These are phyloP conservation scores for Galeruca laticollis DNA, from an alignment of 2,888 invertebrate genomes.

Conservation along the genomic window DNA sequence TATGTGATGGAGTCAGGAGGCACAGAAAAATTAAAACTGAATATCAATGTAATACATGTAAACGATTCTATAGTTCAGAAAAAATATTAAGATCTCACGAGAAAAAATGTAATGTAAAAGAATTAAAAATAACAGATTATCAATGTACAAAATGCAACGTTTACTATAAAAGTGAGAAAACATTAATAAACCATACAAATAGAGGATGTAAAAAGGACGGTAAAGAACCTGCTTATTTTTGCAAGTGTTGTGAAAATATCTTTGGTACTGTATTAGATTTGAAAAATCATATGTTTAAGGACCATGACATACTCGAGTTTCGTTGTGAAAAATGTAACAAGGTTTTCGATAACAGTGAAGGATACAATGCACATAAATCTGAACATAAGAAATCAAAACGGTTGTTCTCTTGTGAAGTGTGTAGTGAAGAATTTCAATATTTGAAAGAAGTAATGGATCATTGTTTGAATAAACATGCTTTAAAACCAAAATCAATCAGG, in stretches of 20 bases:
- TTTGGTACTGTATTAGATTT: constrained; percentile 37
- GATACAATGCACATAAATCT: constrained; percentile 35
- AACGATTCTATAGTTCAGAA: constrained; percentile 48
- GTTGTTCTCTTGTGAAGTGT: constrained; percentile 53
- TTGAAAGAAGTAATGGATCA: constrained; percentile 55
- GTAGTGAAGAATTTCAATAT: constrained; percentile 49
- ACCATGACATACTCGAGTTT: constrained; percentile 37
- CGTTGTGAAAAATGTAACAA: constrained; percentile 40
- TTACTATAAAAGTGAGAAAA: constrained; percentile 40
- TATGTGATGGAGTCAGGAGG: constrained; percentile 44
- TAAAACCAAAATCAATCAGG: constrained; percentile 53
- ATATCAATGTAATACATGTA: constrained; percentile 45
- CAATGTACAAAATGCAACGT: constrained; percentile 42
- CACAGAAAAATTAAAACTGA: constrained; percentile 42
- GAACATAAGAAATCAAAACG: constrained; percentile 39
- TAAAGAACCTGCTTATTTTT: constrained; percentile 34
- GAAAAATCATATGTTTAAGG: constrained; percentile 39
- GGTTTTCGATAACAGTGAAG: constrained; percentile 37
- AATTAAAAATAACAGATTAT: constrained; percentile 39
- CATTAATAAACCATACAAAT: constrained; percentile 38
- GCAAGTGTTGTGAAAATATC: constrained; percentile 43
- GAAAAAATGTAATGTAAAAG: constrained; percentile 42
- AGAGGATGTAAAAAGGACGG: constrained; percentile 42
- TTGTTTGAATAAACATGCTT: constrained; percentile 50
- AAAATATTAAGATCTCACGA: constrained; percentile 50